phyloP scores from a whole-genome alignment of 2,113 vertebrate genomes.

The Xiphophorus couchianus region DNA sequence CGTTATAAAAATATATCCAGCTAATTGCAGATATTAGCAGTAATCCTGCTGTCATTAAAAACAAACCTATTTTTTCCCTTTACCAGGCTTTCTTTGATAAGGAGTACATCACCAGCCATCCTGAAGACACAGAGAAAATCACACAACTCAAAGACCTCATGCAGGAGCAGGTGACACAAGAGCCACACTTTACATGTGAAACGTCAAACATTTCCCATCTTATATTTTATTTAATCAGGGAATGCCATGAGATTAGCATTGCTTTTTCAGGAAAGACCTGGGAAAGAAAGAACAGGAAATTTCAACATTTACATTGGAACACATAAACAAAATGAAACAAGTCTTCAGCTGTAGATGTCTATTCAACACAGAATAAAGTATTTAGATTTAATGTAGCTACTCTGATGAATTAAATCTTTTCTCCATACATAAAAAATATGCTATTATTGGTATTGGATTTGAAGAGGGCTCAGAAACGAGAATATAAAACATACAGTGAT shows the following conservation, averaged over 20 bases:
- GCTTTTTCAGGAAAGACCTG: not conserved
- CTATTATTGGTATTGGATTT: not conserved
- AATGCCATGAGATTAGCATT: too few relatives aligned
- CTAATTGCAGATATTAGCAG: not conserved
- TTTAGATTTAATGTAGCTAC: too few relatives aligned
- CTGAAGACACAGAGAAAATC: constrained; percentile 95
- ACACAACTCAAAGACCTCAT: constrained; percentile 96
- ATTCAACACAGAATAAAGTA: not conserved
- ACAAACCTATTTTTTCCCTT: not conserved
- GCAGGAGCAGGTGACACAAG: constrained; percentile 91
- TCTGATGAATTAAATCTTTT: too few relatives aligned
- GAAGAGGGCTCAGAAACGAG: too few relatives aligned
- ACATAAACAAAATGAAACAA: not conserved
- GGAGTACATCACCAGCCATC: constrained; percentile 93
- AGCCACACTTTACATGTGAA: not conserved
- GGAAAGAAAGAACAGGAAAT: not conserved
- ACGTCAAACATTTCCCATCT: too few relatives aligned
- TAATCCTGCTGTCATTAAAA: not conserved
- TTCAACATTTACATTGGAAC: not conserved
- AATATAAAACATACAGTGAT: too few relatives aligned
- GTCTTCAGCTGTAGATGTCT: not conserved
- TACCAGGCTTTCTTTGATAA: constrained; percentile 96
- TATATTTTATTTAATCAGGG: too few relatives aligned
- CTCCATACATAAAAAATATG: not conserved
- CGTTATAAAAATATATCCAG: not conserved